phyloP scores from a whole-genome alignment of 2,797 vertebrate genomes.

The Ctenopoma kingsleyae region DNA sequence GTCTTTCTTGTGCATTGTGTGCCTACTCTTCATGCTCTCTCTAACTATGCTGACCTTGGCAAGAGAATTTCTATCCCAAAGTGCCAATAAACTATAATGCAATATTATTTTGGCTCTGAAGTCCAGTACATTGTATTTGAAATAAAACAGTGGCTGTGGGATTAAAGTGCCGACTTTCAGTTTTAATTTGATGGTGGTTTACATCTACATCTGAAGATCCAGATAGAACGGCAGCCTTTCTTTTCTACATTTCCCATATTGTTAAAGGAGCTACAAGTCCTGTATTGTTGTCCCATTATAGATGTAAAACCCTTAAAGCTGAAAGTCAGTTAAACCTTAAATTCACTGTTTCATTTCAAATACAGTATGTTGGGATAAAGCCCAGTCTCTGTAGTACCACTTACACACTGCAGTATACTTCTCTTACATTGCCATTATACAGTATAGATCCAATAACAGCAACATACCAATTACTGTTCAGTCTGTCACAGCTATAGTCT shows the following conservation, averaged over 20 bases:
- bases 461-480: not conserved
- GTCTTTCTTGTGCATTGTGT: slow-evolving; percentile 3
- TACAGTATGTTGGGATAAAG: slow-evolving; percentile 20
- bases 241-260: slow-evolving; percentile 11
- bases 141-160: slow-evolving; percentile 16
- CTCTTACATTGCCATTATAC: slow-evolving; percentile 18
- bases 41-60: slow-evolving; percentile 45
- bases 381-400: slow-evolving; percentile 31
- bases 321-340: slow-evolving; percentile 49
- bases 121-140: slow-evolving; percentile 13
- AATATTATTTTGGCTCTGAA: slow-evolving; percentile 19
- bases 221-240: slow-evolving; percentile 19
- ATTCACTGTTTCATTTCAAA: slow-evolving; percentile 47
- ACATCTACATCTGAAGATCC: slow-evolving; percentile 21
- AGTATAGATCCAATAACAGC: slow-evolving; percentile 9
- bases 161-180: slow-evolving; percentile 36
- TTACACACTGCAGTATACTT: not conserved
- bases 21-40: slow-evolving; percentile 29
- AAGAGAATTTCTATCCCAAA: slow-evolving; percentile 32
- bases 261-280: slow-evolving; percentile 13
- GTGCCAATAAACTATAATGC: slow-evolving; percentile 23
- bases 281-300: slow-evolving; percentile 10
- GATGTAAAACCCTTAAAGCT: slow-evolving; percentile 41
- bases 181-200: slow-evolving; percentile 32
- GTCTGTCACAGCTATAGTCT: slow-evolving; percentile 21